Percentiles rank a stretch among this genome's conserved stretches.
Conservation (phyloP, 2,797 vertebrate genomes). For the Enteromius treurensis region DNA sequence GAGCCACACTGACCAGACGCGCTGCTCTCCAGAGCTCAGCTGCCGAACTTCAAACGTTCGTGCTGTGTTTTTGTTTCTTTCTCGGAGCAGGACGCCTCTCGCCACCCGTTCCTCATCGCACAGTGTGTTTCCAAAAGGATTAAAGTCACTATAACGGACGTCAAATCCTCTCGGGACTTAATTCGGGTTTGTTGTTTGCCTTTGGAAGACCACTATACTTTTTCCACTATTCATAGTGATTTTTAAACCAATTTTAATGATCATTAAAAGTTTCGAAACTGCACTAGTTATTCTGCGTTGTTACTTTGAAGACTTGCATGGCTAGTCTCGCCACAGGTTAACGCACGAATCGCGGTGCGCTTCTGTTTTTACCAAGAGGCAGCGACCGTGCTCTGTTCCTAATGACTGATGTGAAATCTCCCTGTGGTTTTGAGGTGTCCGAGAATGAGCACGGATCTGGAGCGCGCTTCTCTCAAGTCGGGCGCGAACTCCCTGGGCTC, state of each 20-base stretch:
- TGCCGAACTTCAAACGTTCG: neutral
- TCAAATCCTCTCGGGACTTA: conserved; percentile 35
- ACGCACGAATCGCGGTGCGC: conserved; percentile 50
- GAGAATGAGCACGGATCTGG: conserved; percentile 85
- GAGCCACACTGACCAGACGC: conserved; percentile 1
- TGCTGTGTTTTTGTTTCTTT: neutral
- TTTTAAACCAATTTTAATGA: neutral
- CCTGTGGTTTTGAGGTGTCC: conserved; percentile 50
- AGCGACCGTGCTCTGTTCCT: conserved; percentile 13
- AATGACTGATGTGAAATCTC: conserved; percentile 48
- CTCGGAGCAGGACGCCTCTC: neutral
- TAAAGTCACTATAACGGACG: conserved; percentile 20
- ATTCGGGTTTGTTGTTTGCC: conserved; percentile 22
- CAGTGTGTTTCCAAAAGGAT: conserved; percentile 16
- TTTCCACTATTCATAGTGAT: neutral
- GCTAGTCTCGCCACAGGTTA: neutral
- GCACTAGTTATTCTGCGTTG: neutral
- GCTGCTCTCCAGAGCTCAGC: neutral
- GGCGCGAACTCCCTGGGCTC: conserved; percentile 66
- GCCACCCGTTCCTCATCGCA: neutral
- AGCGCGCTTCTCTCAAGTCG: conserved; percentile 77
- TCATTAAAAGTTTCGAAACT: conserved; percentile 21
- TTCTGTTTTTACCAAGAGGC: conserved; percentile 23
- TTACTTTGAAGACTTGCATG: conserved; percentile 25
- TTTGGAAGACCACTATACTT: conserved; percentile 11